Evolutionary conservation across 2,113 vertebrate genomes (phyloP).

Genomic region (Seriola rivoliana): DNA sequence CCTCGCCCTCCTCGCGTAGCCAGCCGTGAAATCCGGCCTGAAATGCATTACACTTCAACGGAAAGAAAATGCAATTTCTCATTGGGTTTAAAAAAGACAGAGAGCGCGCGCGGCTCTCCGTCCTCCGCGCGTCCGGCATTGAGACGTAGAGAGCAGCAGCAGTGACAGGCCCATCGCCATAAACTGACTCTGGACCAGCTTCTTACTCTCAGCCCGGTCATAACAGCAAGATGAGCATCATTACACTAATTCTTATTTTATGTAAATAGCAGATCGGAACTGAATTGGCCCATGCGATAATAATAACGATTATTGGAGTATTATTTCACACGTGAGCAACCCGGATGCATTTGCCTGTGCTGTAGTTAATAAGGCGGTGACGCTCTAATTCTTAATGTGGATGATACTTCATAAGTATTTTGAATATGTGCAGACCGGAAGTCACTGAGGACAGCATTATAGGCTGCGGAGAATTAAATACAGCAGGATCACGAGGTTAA

Average conservation of each 20-base stretch:
- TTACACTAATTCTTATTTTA: conserved; percentile 94
- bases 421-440: conserved; percentile 7
- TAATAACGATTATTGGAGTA: conserved; percentile 93
- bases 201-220: conserved; percentile 66
- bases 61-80: conserved; percentile 96
- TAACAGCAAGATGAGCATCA: conserved; percentile 87
- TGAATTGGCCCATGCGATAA: conserved; percentile 89
- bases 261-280: conserved; percentile 92
- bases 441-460: background rate
- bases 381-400: conserved; percentile 90
- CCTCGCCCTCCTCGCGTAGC: conserved; percentile 82
- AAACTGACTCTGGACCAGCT: conserved; percentile 68
- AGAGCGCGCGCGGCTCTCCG: conserved; percentile 74
- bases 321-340: conserved; percentile 91
- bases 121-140: conserved; percentile 89
- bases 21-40: conserved; percentile 95
- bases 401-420: background rate
- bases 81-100: conserved; percentile 90
- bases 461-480: background rate
- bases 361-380: conserved; percentile 90
- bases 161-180: conserved; percentile 88
- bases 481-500: background rate
- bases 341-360: conserved; percentile 90
- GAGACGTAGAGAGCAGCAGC: conserved; percentile 86
- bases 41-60: conserved; percentile 96